Base-by-base conservation (phyloP, 2,797 vertebrate genomes). In the Sebastes iracundus region DNA sequence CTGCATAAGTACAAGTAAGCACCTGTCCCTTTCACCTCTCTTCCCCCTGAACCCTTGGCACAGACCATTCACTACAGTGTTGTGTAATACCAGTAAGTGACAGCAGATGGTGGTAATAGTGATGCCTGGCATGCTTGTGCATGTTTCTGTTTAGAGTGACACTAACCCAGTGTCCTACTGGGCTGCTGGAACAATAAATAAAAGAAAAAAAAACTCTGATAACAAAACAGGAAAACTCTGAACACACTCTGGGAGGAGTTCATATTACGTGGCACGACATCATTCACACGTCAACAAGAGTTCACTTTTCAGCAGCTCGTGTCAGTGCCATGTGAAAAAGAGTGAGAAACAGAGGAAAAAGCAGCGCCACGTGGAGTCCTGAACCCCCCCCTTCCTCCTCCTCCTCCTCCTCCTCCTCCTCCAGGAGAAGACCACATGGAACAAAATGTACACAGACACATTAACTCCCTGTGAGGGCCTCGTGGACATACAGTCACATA, bases 401-500 rank as follows among this genome's bases (percentile, higher is more conserved):
- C 49, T 8, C 30, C 7, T 13, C 33, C 32, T 4, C 28, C 61
- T 18, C 46, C 60, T 27, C 49, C 58, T 27, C 65, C 79, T 53
- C n/a, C 62, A 32, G 16, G 18, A 68, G n/a, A 42, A 76, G 65
- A 78, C 81, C 46, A 62, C 65, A 82, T 81, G 71, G 91, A 92
- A 93, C 92, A 90, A 70, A 90, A 90, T 92, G 87, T 92, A 90
- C 93, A 91, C 79, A 55, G 49, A 65, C 74, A 28, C 25, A 75
- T 62, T 3, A 59, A 69, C 66, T 83, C 82, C 81, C 66, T 32
- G n/a, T 30, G 56, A 77, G 65, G 66, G 72, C 75, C 82, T 58
- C 60, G 0, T 46, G 75, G 82, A 65, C 56, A 46, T 23, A 32
- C 62, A 66, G 2, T 35, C 46, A 3, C 52, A 56, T 60, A 67